Percentiles rank a stretch among this genome's conserved stretches.
phyloP scores from a whole-genome alignment of 1,140 invertebrate species.

The Neuroterus valhalla region DNA sequence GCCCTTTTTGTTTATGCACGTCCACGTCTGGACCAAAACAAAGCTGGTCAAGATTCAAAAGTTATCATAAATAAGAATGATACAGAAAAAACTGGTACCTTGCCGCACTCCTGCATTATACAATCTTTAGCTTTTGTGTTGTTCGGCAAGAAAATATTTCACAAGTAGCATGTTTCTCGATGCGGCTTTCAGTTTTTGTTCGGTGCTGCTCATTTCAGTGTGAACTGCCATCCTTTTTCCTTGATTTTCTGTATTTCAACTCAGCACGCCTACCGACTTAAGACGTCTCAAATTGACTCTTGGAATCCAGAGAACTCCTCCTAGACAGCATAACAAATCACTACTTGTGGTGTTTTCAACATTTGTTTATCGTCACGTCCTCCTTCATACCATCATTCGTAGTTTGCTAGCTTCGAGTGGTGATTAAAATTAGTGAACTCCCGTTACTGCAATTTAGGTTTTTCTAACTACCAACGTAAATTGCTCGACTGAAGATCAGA shows the following conservation, averaged over 20 bases:
- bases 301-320: constrained; percentile 32
- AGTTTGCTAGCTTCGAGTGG: neutral
- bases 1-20: constrained; percentile 2
- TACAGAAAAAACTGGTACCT: too few species aligned
- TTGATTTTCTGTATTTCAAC: constrained; percentile 26
- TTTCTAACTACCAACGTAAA: neutral
- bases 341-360: constrained; percentile 21
- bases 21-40: neutral
- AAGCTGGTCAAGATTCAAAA: neutral
- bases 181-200: neutral
- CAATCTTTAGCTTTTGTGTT: neutral
- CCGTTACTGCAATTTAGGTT: neutral
- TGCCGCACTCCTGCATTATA: too few species aligned
- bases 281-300: constrained; percentile 20
- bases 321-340: constrained; percentile 32
- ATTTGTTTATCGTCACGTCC: constrained; percentile 15
- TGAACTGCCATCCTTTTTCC: constrained; percentile 19
- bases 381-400: neutral
- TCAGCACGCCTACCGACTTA: constrained; percentile 31
- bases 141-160: neutral
- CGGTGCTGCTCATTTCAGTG: neutral
- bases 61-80: too few species aligned
- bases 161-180: neutral
- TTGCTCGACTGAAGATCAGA: neutral
- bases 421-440: constrained; percentile 10